A percentile compares a stretch with the other conserved stretches of the same genome.
Conservation (phyloP, 2,113 vertebrate genomes). For the Rhinichthys klamathensis region DNA sequence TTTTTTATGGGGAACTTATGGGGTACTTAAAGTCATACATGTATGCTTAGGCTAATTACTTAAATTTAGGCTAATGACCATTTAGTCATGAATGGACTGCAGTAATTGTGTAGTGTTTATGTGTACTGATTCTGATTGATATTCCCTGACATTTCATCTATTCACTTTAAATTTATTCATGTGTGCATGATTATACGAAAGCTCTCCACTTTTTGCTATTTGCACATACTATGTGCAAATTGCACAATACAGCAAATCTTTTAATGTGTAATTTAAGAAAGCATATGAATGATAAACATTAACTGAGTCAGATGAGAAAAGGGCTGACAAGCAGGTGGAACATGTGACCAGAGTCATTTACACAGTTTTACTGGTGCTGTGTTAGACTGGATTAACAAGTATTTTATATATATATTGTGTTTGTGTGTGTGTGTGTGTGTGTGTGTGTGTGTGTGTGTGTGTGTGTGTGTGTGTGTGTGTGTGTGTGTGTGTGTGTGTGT, state of each 20-base stretch:
- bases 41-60: background rate
- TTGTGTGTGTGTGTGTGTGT: too few species aligned
- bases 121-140: background rate
- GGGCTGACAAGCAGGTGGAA: slow-evolving; percentile 51
- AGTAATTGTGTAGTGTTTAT: background rate
- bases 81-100: background rate
- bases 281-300: slow-evolving; percentile 66
- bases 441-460: too few species aligned
- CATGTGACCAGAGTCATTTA: slow-evolving; percentile 42
- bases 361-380: background rate
- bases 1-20: background rate
- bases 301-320: slow-evolving; percentile 75
- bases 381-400: background rate
- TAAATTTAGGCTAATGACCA: background rate
- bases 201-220: background rate
- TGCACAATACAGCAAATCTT: background rate
- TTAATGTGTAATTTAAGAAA: background rate
- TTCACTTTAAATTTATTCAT: background rate
- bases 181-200: background rate
- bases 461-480: too few species aligned
- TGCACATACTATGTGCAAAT: background rate
- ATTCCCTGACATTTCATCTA: background rate
- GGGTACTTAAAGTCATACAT: background rate
- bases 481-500: too few species aligned
- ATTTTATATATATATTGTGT: too few species aligned